Conservation (phyloP, 2,797 vertebrate genomes). For the Sebastiscus tertius region DNA sequence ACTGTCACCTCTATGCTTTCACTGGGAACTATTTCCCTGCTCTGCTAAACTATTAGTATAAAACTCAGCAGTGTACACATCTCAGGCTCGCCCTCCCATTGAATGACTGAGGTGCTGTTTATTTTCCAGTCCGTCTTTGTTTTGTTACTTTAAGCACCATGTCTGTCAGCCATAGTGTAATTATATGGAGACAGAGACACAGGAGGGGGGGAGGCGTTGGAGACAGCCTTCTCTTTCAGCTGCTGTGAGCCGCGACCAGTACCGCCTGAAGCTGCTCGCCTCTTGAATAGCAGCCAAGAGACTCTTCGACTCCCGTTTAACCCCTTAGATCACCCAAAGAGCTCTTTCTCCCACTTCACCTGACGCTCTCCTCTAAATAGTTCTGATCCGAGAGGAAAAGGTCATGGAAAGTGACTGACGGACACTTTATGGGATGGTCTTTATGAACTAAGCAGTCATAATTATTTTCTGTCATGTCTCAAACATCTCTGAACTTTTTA, state of each 20-base stretch:
- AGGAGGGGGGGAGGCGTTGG: conserved; percentile 65
- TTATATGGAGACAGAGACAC: conserved; percentile 86
- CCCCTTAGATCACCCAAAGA: conserved; percentile 67
- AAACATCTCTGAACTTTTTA: conserved; percentile 2
- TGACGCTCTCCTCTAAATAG: conserved; percentile 17
- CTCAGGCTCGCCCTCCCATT: conserved; percentile 40
- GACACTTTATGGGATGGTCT: neutral
- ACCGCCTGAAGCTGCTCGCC: conserved; percentile 74
- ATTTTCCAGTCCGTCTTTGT: conserved; percentile 84
- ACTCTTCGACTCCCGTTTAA: conserved; percentile 73
- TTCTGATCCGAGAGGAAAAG: neutral
- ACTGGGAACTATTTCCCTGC: conserved; percentile 31
- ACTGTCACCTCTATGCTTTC: conserved; percentile 41
- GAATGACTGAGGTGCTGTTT: conserved; percentile 78
- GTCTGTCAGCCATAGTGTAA: conserved; percentile 87
- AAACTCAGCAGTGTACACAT: conserved; percentile 52
- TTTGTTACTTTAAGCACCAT: conserved; percentile 87
- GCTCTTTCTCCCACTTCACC: conserved; percentile 29
- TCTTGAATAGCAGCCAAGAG: conserved; percentile 80
- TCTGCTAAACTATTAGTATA: conserved; percentile 57
- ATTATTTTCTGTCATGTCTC: neutral
- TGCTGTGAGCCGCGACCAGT: conserved; percentile 79
- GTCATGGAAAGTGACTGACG: neutral
- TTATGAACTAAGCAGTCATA: neutral
- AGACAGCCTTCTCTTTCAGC: conserved; percentile 84